Evolutionary conservation across 2,797 vertebrate species (phyloP).

Genomic region (Anas bernieri): DNA sequence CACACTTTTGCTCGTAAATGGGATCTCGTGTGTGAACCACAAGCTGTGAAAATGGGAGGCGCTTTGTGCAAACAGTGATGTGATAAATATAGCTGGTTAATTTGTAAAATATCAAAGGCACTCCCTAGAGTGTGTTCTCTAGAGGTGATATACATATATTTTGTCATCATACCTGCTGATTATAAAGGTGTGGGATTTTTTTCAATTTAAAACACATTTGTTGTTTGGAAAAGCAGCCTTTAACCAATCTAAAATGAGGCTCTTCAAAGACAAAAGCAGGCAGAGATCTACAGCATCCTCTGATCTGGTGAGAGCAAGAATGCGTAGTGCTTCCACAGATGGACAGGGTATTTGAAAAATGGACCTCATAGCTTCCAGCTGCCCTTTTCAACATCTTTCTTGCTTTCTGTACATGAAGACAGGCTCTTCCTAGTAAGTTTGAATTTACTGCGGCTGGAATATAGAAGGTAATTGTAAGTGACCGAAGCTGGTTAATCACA

Average conservation of each 20-base stretch:
- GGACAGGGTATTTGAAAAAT: neutral
- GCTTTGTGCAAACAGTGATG: neutral
- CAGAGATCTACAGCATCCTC: neutral
- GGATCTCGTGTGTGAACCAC: neutral
- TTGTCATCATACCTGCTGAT: neutral
- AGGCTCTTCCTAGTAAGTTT: neutral
- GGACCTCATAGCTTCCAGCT: neutral
- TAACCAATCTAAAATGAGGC: neutral
- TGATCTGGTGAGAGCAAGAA: neutral
- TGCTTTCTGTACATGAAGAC: neutral
- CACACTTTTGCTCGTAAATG: neutral
- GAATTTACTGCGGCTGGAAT: neutral
- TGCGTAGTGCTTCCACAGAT: neutral
- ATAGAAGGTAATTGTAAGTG: neutral
- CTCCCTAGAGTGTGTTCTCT: neutral
- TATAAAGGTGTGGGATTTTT: neutral
- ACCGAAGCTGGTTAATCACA: neutral
- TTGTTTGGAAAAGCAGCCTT: neutral
- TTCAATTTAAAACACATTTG: neutral
- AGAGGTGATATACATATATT: rapidly evolving
- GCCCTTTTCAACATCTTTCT: neutral
- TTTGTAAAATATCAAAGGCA: neutral
- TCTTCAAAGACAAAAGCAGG: neutral
- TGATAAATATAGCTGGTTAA: neutral
- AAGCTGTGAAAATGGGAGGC: neutral